Conservation (phyloP, 2,888 invertebrate species). For the Nipponacmea schrenckii region DNA sequence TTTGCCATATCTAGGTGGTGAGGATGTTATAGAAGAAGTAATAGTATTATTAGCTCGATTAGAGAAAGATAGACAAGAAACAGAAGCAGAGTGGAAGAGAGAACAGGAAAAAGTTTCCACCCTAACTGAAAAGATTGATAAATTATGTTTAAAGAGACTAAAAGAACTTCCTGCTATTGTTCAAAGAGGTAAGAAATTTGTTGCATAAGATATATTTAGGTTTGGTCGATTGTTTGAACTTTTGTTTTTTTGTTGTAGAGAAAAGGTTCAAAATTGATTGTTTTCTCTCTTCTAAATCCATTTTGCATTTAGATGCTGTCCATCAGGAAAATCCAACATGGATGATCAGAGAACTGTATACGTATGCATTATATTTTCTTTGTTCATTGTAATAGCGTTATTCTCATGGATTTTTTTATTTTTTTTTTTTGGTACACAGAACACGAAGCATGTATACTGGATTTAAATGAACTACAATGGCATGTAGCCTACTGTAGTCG, state of each 20-base stretch:
- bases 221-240: no score
- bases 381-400: no score
- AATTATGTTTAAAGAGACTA: slow-evolving; percentile 50
- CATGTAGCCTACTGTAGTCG: slow-evolving; percentile 61
- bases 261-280: no score
- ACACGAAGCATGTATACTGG: slow-evolving; percentile 64
- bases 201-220: no score
- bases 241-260: no score
- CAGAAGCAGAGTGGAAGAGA: slow-evolving; percentile 40
- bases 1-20: slow-evolving; percentile 61
- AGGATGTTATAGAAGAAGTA: slow-evolving; percentile 65
- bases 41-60: slow-evolving; percentile 61
- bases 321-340: no score
- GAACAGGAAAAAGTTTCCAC: slow-evolving; percentile 50
- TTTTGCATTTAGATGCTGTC: background rate
- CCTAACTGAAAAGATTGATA: slow-evolving; percentile 57
- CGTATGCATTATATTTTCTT: no score
- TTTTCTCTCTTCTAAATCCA: no score
- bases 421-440: slow-evolving; percentile 43
- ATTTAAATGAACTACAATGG: slow-evolving; percentile 66
- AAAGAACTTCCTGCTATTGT: slow-evolving; percentile 60
- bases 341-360: no score
- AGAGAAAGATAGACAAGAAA: slow-evolving; percentile 61
- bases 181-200: slow-evolving; percentile 56
- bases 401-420: no score